A percentile compares a stretch with the other conserved stretches of the same genome.
phyloP scores from a whole-genome alignment of 2,797 vertebrate species.

The Phylloscopus collybita region DNA sequence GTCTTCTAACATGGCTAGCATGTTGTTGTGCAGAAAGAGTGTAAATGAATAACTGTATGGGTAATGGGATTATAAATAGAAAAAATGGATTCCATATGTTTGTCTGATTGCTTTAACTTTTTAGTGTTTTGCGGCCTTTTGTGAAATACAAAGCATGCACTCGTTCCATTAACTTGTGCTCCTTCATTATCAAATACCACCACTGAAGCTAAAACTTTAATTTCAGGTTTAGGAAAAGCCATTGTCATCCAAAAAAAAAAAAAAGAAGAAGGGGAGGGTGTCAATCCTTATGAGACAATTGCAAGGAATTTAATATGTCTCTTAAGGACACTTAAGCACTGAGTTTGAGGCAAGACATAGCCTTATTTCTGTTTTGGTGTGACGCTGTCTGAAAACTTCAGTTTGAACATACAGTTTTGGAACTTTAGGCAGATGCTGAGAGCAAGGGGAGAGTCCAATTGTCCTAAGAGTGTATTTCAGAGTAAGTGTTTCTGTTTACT shows the following conservation, averaged over 20 bases:
- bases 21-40: background rate
- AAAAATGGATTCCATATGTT: slow-evolving; percentile 61
- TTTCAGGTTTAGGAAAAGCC: slow-evolving; percentile 7
- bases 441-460: background rate
- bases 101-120: slow-evolving; percentile 15
- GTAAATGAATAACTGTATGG: slow-evolving; percentile 20
- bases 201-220: slow-evolving; percentile 10
- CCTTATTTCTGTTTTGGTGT: background rate
- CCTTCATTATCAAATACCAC: slow-evolving; percentile 10
- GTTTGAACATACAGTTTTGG: background rate
- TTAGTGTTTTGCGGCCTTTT: background rate
- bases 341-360: slow-evolving; percentile 1
- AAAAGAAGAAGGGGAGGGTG: background rate
- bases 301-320: background rate
- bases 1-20: background rate
- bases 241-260: background rate
- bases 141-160: background rate
- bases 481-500: background rate
- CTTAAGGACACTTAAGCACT: background rate
- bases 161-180: background rate
- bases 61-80: slow-evolving; percentile 44
- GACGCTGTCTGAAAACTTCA: background rate
- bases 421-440: background rate
- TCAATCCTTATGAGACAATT: background rate
- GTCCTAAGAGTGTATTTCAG: background rate